Evolutionary conservation across 92 coral and sea anemone genomes (phyloP), one percentile per base, ranked within the genome.

Genomic region (Desmophyllum pertusum): DNA sequence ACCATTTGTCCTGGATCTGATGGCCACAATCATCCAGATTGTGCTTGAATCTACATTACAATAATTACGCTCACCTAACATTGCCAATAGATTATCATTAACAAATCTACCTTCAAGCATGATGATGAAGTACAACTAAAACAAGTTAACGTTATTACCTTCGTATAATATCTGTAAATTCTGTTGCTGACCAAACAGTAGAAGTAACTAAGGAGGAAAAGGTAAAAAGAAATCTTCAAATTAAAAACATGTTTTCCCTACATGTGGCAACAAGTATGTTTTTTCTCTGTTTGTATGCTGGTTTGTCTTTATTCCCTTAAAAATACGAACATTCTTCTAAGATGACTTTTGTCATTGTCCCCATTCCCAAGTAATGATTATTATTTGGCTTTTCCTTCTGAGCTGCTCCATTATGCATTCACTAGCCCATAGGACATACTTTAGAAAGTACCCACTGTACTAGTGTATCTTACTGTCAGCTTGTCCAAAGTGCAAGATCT

Each of bases 151-250:
- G 15, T 45, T 10, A 35, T 9, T 85, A 89, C 93, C 87, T 89
- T 50, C 86, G 62, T 41, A 89, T 85, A 25, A 61, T 77, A 40
- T 81, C 86, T 14, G 87, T 84, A 81, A 89, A 89, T 48, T 85
- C 93, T 62, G 72, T 38, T 25, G 93, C 87, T 43, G 93, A 81
- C 93, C 90, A 89, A 69, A 85, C 84, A 75, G 80, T 79, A 21
- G 85, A 71, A 51, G 74, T 11, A 48, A 13, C 84, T 80, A 51
- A 35, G 19, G n/a, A 38, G 5, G 27, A 25, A 67, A 80, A 68
- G 19, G 10, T 3, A 23, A 8, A 33, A 27, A 11, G 18, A 38
- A 39, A 42, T 50, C 55, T 50, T 21, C 55, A 13, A 6, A 50
- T 50, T 5, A 50, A 50, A 50, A 50, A 1, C 11, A 11, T 0